Base-by-base conservation (phyloP, 2,888 invertebrate species). In the Trichacis sp. region DNA sequence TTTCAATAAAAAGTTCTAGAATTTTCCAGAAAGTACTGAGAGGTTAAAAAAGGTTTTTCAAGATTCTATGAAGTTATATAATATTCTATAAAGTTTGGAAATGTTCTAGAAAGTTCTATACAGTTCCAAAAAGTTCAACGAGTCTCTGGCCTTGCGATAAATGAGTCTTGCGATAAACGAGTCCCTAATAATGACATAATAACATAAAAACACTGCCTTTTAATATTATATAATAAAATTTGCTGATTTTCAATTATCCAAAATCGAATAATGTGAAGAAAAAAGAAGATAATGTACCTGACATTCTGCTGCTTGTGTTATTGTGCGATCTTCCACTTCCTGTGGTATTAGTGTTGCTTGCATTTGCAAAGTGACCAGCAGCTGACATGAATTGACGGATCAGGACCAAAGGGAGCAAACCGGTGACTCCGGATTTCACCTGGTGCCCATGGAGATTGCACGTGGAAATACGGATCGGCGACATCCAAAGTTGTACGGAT, bases 371-470 rank as follows among this genome's bases (percentile, higher is more conserved):
- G 61, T 87, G 85, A 52, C 86, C 85, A 17, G 85, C 86, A 36
- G 89, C 88, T 46, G 88, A 87, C 70, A 92, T 88, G 80, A 90
- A 91, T 76, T 93, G 90, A 20, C 89, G 87, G 50, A 92, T 74
- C 60, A 88, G 85, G 65, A 95, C 89, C 68, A 91, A 90, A 1
- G 95, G 93, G 63, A 97, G 84, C 46, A 97, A 87, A 4, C 93
- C 93, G 1, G 96, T 96, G 20, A 97, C 88, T 1, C 97, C 97
- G 1, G 93, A 92, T 72, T 94, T 93, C 29, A 95, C 95, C 76
- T 94, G 93, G 70, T 93, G 91, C 0, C 97, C 96, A 78, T 98
- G 97, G n/a, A 98, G 88, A 86, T 98, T 98, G 79, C 98, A 98
- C 47, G 92, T 94, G 17, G 96, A 92, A 64, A 97, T 84, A 49